phyloP scores from a whole-genome alignment of 2,888 invertebrate genomes.

The Drosophila bunnanda region DNA sequence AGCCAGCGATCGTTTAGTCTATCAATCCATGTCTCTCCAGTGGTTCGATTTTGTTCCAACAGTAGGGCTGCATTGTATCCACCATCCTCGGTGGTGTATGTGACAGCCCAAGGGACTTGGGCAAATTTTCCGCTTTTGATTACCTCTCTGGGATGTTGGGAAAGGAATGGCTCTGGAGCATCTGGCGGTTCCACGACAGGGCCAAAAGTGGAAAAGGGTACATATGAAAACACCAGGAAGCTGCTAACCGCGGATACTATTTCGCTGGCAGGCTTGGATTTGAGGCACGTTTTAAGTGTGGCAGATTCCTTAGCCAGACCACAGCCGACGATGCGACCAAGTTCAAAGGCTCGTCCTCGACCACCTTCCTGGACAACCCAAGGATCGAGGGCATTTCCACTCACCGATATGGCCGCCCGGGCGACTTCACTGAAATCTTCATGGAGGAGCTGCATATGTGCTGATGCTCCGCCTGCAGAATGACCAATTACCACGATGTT shows the following conservation, averaged over 20 bases:
- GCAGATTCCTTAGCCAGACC: slow-evolving; percentile 85
- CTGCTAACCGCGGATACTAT: slow-evolving; percentile 86
- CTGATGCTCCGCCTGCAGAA: slow-evolving; percentile 91
- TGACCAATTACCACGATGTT: slow-evolving; percentile 89
- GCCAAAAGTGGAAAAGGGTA: slow-evolving; percentile 90
- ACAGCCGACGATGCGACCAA: slow-evolving; percentile 88
- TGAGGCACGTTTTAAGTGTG: slow-evolving; percentile 88
- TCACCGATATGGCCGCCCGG: slow-evolving; percentile 85
- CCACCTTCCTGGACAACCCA: slow-evolving; percentile 86
- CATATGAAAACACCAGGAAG: slow-evolving; percentile 86
- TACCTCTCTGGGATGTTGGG: slow-evolving; percentile 88
- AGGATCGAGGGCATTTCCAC: slow-evolving; percentile 88
- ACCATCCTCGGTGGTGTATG: slow-evolving; percentile 90
- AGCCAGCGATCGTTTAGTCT: slow-evolving; percentile 86
- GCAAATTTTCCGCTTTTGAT: slow-evolving; percentile 87
- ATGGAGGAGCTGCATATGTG: slow-evolving; percentile 89
- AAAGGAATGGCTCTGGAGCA: slow-evolving; percentile 87
- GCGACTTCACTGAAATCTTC: slow-evolving; percentile 80
- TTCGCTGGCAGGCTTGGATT: slow-evolving; percentile 86
- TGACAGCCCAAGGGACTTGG: slow-evolving; percentile 89
- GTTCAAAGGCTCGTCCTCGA: slow-evolving; percentile 87
- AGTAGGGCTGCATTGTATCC: slow-evolving; percentile 87
- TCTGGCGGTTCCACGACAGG: slow-evolving; percentile 88
- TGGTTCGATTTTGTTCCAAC: slow-evolving; percentile 53
- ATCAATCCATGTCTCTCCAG: slow-evolving; percentile 85